A percentile compares a stretch with the other conserved stretches of the same genome.
These are phyloP conservation scores for Desoria tigrina DNA, from an alignment of 2,888 invertebrate genomes.

Conservation along the genomic window DNA sequence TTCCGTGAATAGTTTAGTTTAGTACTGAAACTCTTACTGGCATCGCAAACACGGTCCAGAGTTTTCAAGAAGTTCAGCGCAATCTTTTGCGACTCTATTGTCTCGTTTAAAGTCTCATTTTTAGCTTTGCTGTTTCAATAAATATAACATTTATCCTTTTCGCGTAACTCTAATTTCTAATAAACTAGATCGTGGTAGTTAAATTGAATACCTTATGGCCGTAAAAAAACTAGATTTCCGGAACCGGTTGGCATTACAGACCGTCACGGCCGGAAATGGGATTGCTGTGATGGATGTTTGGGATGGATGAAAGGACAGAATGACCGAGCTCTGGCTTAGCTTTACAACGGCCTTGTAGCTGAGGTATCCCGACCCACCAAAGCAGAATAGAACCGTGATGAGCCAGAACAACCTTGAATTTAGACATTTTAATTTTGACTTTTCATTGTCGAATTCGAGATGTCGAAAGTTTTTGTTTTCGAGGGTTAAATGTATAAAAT, in stretches of 20 bases:
- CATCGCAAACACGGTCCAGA: conserved; percentile 39
- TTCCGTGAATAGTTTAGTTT: conserved; percentile 36
- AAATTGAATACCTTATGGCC: neutral
- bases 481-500: too few species aligned
- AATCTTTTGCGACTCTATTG: conserved; percentile 9
- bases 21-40: conserved; percentile 36
- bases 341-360: conserved; percentile 57
- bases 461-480: too few species aligned
- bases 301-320: conserved; percentile 74
- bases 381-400: conserved; percentile 26
- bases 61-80: conserved; percentile 32
- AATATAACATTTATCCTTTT: neutral
- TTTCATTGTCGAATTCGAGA: neutral
- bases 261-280: conserved; percentile 80
- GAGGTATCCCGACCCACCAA: conserved; percentile 35
- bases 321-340: conserved; percentile 73
- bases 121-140: neutral
- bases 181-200: too few species aligned
- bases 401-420: conserved; percentile 13
- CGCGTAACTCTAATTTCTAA: too few species aligned
- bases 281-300: conserved; percentile 68
- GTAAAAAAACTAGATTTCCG: neutral
- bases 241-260: conserved; percentile 73
- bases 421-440: neutral
- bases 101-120: conserved; percentile 12